A percentile compares a stretch with the other conserved stretches of the same genome.
These are phyloP conservation scores for Coptodon rendalli DNA, from an alignment of 2,113 vertebrate genomes.

Conservation along the genomic window DNA sequence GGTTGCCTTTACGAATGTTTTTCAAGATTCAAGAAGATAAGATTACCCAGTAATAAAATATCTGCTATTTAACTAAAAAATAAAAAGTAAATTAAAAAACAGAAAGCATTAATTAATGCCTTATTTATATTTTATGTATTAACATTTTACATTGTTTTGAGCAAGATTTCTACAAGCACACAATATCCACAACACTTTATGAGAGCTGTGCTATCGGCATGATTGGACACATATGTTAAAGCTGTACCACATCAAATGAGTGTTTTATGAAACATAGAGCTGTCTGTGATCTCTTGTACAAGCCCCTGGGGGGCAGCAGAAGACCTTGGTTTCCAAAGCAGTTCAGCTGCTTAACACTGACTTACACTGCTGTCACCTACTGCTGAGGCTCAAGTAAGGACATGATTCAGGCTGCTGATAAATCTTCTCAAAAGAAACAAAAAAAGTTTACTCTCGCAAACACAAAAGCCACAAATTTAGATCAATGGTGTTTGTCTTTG, in stretches of 20 bases:
- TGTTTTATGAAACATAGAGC: not conserved
- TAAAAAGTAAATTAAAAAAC: not conserved
- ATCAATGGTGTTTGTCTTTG: not conserved
- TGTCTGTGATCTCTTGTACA: not conserved
- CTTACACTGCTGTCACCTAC: constrained; percentile 16
- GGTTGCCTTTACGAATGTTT: not conserved
- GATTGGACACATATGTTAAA: not conserved
- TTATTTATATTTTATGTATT: not conserved
- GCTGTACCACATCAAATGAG: not conserved
- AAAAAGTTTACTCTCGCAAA: constrained; percentile 18
- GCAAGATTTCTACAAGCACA: not conserved
- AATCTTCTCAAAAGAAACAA: constrained; percentile 5
- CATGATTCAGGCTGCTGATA: constrained; percentile 17
- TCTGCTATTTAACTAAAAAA: not conserved
- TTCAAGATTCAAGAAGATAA: not conserved
- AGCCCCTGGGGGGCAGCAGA: constrained; percentile 70
- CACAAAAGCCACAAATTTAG: not conserved
- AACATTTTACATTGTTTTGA: not conserved
- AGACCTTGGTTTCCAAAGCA: constrained; percentile 41
- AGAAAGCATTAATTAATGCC: not conserved
- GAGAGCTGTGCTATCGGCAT: not conserved
- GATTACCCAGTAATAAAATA: not conserved
- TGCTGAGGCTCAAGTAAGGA: constrained; percentile 7
- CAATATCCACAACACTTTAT: not conserved
- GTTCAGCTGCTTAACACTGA: constrained; percentile 11